Conservation (phyloP, 2,113 vertebrate species). For the Archocentrus centrarchus region DNA sequence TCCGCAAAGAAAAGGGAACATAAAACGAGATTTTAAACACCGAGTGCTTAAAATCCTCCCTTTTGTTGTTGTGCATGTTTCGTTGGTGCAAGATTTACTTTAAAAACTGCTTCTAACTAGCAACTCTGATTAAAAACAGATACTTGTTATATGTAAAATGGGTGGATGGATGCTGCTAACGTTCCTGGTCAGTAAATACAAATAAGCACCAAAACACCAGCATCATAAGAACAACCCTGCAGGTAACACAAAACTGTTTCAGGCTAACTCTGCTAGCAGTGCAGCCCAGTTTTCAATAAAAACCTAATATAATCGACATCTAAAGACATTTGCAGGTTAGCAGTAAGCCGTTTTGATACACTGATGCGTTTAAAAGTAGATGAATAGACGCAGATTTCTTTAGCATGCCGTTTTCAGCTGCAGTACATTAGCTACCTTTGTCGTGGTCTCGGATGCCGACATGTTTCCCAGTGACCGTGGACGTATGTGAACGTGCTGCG, state of each 20-base stretch:
- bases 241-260: slow-evolving; percentile 34
- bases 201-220: not conserved
- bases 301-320: not conserved
- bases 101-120: not conserved
- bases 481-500: slow-evolving; percentile 45
- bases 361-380: not conserved
- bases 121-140: not conserved
- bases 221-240: not conserved
- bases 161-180: not conserved
- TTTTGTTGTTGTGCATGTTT: not conserved
- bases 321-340: not conserved
- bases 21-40: not conserved
- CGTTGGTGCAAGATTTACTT: not conserved
- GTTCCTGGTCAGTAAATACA: not conserved
- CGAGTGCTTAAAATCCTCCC: rapidly evolving
- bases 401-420: not conserved
- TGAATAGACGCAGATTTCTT: not conserved
- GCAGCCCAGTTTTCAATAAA: slow-evolving; percentile 49
- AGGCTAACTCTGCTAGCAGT: slow-evolving; percentile 66
- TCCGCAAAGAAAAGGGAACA: not conserved
- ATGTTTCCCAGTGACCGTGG: slow-evolving; percentile 65
- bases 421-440: slow-evolving; percentile 68
- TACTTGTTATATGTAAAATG: too few species aligned
- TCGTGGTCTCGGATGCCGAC: slow-evolving; percentile 73
- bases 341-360: not conserved